Percentiles rank a stretch among this genome's conserved stretches.
Evolutionary conservation across 2,888 invertebrate species (phyloP).

Genomic region (Eudasyphora cyanicolor): DNA sequence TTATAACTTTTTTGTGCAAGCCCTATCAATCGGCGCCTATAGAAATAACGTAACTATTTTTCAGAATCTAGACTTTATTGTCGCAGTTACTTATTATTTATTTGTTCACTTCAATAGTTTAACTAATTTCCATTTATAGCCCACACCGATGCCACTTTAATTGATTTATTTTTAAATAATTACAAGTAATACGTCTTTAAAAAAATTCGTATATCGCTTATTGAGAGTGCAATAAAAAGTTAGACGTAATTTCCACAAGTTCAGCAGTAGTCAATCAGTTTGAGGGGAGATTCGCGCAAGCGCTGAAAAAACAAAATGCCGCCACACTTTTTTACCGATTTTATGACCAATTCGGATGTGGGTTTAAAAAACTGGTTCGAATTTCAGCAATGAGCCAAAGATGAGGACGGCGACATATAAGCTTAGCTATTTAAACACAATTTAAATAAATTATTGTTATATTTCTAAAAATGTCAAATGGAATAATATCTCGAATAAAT

Average conservation of each 20-base stretch:
- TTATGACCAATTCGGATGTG: background rate
- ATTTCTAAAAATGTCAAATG: background rate
- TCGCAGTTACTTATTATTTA: no score
- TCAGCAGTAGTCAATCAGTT: slow-evolving; percentile 5
- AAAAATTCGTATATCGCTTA: background rate
- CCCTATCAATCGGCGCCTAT: no score
- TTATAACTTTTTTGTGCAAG: no score
- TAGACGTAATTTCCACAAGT: background rate
- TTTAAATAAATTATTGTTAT: slow-evolving; percentile 12
- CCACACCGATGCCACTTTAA: no score
- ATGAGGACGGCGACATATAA: background rate
- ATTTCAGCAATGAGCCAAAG: background rate
- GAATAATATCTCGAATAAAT: slow-evolving; percentile 26
- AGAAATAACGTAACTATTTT: no score
- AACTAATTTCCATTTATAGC: no score
- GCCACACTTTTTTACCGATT: slow-evolving; percentile 3
- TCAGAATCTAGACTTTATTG: no score
- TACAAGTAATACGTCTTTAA: background rate
- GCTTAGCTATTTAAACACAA: slow-evolving; percentile 15
- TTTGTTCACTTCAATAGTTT: no score
- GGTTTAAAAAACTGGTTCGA: background rate
- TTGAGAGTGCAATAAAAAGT: background rate
- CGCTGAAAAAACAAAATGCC: background rate
- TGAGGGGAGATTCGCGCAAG: background rate
- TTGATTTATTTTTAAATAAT: background rate